Evolutionary conservation across 2,888 invertebrate species (phyloP).

Genomic region (Cryptocheilus praepositus): DNA sequence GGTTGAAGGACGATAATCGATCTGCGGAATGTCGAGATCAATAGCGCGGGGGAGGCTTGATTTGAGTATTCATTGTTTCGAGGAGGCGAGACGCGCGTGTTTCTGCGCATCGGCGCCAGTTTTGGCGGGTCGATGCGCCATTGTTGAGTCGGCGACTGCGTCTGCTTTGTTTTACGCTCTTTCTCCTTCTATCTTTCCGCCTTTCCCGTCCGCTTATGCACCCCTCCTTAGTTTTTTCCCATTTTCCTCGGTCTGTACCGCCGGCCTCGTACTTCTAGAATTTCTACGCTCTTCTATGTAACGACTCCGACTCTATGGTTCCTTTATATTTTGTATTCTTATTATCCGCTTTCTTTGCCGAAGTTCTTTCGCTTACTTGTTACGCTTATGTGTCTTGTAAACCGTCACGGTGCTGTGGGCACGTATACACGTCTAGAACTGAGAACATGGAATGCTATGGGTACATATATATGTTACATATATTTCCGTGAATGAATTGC

Average conservation of each 20-base stretch:
- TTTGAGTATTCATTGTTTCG: conserved; percentile 4
- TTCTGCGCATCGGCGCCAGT: conserved; percentile 58
- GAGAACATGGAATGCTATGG: too few relatives aligned
- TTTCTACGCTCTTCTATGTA: too few relatives aligned
- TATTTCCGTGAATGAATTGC: too few relatives aligned
- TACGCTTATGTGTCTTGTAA: too few relatives aligned
- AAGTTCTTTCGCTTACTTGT: too few relatives aligned
- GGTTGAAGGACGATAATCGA: conserved; percentile 8
- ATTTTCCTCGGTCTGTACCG: neutral
- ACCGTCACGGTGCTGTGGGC: too few relatives aligned
- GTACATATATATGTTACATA: too few relatives aligned
- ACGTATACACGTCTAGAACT: too few relatives aligned
- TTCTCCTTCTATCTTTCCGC: conserved; percentile 7
- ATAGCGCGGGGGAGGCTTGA: conserved; percentile 17
- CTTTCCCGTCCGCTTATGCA: neutral
- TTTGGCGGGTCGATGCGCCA: conserved; percentile 68
- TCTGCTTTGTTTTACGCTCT: conserved; percentile 54
- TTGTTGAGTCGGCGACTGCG: conserved; percentile 59
- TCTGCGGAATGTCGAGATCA: conserved; percentile 8
- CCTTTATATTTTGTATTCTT: too few relatives aligned
- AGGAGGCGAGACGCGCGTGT: conserved; percentile 36
- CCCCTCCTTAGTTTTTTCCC: conserved; percentile 1
- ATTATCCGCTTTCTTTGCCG: too few relatives aligned
- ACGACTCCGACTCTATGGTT: too few relatives aligned
- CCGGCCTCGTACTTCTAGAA: too few relatives aligned